Percentiles rank a stretch among this genome's conserved stretches.
Evolutionary conservation across 2,888 invertebrate species (phyloP).

Genomic region (Andrena chrysosceles): DNA sequence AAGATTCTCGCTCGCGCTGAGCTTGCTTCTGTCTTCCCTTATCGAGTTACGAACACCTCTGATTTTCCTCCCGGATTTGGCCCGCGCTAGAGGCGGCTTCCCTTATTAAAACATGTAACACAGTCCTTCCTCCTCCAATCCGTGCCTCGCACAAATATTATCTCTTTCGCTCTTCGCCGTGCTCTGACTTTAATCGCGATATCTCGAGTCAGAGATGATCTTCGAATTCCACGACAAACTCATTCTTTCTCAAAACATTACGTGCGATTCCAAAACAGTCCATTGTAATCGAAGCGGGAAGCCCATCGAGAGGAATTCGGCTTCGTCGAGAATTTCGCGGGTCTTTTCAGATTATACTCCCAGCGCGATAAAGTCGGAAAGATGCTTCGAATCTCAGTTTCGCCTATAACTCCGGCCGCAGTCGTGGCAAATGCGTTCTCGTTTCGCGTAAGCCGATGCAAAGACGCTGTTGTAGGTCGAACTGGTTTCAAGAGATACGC

Average conservation of each 20-base stretch:
- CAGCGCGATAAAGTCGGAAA: slow-evolving; percentile 34
- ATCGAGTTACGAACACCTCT: not conserved
- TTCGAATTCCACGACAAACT: no score
- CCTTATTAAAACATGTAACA: not conserved
- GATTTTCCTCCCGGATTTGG: not conserved
- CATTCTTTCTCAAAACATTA: no score
- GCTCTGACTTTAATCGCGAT: no score
- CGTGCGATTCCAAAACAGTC: not conserved
- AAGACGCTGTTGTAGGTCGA: slow-evolving; percentile 67
- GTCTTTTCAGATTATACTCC: not conserved
- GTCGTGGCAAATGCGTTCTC: slow-evolving; percentile 27
- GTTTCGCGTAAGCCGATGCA: slow-evolving; percentile 55
- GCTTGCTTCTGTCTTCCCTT: slow-evolving; percentile 13
- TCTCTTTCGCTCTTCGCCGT: no score
- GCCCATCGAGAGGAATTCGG: not conserved
- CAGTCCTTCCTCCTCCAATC: not conserved
- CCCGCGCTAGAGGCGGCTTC: not conserved
- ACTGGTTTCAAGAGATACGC: slow-evolving; percentile 66
- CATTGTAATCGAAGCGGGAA: not conserved
- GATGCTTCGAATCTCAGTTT: slow-evolving; percentile 54
- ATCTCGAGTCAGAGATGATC: no score
- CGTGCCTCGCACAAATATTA: no score
- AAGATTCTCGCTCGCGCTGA: not conserved
- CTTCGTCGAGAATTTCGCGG: not conserved
- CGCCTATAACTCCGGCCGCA: slow-evolving; percentile 37